These are phyloP conservation scores for Sicus ferrugineus DNA, from an alignment of 2,888 invertebrate genomes.

Conservation along the genomic window DNA sequence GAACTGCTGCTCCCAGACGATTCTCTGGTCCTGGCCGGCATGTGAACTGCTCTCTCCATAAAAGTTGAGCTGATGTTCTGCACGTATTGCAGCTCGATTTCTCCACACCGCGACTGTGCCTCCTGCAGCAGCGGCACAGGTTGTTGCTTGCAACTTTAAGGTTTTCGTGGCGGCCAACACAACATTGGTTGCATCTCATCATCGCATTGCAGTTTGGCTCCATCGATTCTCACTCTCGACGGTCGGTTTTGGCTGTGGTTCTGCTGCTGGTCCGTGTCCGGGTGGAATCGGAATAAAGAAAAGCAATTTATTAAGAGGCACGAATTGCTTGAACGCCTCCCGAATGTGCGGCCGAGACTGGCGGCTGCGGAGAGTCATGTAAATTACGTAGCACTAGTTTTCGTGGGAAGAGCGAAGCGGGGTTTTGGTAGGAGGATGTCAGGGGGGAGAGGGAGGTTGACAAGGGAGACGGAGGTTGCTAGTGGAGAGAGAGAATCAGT, in stretches of 20 bases:
- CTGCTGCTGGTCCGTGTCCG: slow-evolving; percentile 1
- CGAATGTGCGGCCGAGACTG: slow-evolving; percentile 25
- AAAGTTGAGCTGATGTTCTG: slow-evolving; percentile 16
- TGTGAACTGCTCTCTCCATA: slow-evolving; percentile 18
- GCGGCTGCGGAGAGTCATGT: not conserved
- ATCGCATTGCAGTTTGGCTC: not conserved
- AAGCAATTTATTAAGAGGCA: slow-evolving; percentile 48
- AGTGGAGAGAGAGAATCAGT: not conserved
- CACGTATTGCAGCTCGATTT: slow-evolving; percentile 11
- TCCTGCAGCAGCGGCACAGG: not conserved
- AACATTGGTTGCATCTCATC: slow-evolving; percentile 17
- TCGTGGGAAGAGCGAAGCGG: not conserved
- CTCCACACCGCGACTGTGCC: not conserved
- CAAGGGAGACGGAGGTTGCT: too few species aligned
- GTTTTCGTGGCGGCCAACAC: not conserved
- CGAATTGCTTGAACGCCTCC: slow-evolving; percentile 48
- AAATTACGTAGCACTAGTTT: slow-evolving; percentile 6
- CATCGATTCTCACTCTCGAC: not conserved
- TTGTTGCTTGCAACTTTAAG: slow-evolving; percentile 4
- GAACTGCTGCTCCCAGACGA: not conserved
- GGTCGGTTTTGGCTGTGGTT: not conserved
- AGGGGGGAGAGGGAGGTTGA: not conserved
- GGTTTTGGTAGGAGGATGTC: not conserved
- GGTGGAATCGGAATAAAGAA: not conserved
- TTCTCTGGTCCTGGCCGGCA: not conserved